Percentiles rank a stretch among this genome's conserved stretches.
Conservation (phyloP, 1,140 invertebrate genomes). For the Lepidurus apus region DNA sequence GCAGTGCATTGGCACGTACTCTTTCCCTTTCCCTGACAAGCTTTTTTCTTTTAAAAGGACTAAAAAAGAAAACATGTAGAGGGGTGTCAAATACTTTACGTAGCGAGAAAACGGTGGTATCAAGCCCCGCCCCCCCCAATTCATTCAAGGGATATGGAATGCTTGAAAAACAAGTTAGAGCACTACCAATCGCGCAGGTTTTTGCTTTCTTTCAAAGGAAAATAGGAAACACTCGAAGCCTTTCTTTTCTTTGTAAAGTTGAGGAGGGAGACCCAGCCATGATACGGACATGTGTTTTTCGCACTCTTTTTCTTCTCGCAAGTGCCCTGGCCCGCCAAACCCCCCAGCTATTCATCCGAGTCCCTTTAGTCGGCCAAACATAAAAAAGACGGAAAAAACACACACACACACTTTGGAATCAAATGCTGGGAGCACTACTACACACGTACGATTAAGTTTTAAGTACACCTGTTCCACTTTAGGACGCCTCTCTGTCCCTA, state of each 20-base stretch:
- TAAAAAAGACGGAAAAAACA: not conserved
- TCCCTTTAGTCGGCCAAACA: not conserved
- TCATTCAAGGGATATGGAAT: slow-evolving; percentile 13
- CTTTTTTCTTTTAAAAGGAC: not conserved
- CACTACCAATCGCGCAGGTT: not conserved
- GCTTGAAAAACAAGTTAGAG: not conserved
- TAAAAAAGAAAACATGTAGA: not conserved
- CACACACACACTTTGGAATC: not conserved
- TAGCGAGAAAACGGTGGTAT: not conserved
- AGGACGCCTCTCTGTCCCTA: not conserved
- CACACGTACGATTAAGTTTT: not conserved
- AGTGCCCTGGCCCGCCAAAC: not conserved
- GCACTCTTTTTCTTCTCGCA: too few species aligned
- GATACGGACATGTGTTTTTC: too few species aligned
- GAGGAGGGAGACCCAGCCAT: not conserved
- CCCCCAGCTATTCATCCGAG: not conserved
- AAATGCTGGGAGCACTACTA: not conserved
- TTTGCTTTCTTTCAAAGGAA: not conserved
- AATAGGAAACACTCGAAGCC: not conserved
- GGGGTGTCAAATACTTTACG: not conserved
- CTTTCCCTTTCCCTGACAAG: too few species aligned
- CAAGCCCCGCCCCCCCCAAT: not conserved
- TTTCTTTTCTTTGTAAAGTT: not conserved
- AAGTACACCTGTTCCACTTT: not conserved
- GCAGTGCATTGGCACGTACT: not conserved